These are phyloP conservation scores for Phalloptychus januarius DNA, from an alignment of 2,797 vertebrate genomes.

Conservation along the genomic window DNA sequence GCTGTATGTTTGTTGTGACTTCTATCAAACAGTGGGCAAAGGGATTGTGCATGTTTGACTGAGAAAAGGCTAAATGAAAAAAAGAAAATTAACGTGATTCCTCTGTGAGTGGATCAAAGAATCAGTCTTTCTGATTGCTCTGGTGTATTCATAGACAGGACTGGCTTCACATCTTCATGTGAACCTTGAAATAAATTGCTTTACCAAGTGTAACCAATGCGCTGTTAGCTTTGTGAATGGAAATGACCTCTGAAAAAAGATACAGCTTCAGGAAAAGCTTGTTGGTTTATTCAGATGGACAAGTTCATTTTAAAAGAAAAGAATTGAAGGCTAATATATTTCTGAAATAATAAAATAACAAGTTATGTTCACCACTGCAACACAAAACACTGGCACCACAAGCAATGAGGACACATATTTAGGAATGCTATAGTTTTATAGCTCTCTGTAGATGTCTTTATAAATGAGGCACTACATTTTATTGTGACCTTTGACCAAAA, in stretches of 20 bases:
- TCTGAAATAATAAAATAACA: constrained; percentile 23
- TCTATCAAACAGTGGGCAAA: constrained; percentile 17
- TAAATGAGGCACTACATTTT: too few species aligned
- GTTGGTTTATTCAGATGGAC: constrained; percentile 2
- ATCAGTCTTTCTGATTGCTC: constrained; percentile 37
- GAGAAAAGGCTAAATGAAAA: constrained; percentile 33
- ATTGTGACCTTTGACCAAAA: background rate
- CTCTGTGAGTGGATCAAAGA: constrained; percentile 36
- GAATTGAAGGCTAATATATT: constrained; percentile 22
- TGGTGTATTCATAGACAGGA: constrained; percentile 59
- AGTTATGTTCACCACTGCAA: background rate
- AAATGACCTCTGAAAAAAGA: constrained; percentile 34
- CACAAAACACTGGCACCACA: background rate
- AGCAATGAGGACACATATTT: background rate
- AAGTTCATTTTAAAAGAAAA: constrained; percentile 40
- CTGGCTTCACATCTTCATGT: constrained; percentile 49
- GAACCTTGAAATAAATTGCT: constrained; percentile 68
- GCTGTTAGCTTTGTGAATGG: constrained; percentile 42
- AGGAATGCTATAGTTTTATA: background rate
- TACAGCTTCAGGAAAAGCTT: constrained; percentile 8
- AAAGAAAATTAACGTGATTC: constrained; percentile 38
- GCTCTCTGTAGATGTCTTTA: background rate
- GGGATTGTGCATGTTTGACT: constrained; percentile 36
- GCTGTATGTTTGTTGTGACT: constrained; percentile 10
- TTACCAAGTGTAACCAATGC: constrained; percentile 60